Conservation (phyloP, 2,888 invertebrate genomes). For the Tipula helvola region DNA sequence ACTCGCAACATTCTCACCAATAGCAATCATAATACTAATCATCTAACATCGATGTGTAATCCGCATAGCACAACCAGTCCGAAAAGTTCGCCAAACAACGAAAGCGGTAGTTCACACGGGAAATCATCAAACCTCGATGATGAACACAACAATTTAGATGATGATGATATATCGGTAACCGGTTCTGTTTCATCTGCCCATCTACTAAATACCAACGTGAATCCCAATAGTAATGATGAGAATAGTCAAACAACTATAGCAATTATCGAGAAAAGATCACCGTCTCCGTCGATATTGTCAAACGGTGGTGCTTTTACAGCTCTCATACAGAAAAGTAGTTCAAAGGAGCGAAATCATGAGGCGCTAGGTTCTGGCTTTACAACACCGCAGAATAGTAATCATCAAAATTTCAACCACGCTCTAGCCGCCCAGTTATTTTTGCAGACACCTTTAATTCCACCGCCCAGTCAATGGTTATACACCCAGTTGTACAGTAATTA, state of each 20-base stretch:
- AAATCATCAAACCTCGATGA: conserved; percentile 35
- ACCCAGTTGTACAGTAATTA: conserved; percentile 58
- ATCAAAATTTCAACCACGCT: conserved; percentile 42
- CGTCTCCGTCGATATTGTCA: conserved; percentile 17
- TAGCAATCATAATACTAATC: not conserved
- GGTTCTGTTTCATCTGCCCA: conserved; percentile 40
- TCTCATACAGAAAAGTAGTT: conserved; percentile 30
- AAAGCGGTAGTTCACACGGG: conserved; percentile 19
- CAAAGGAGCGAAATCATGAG: conserved; percentile 30
- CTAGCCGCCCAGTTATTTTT: conserved; percentile 60
- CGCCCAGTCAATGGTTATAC: conserved; percentile 66
- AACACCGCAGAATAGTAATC: conserved; percentile 25
- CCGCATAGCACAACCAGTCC: conserved; percentile 63
- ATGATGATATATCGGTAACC: conserved; percentile 35
- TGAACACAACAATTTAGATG: conserved; percentile 32
- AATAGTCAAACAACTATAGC: conserved; percentile 29
- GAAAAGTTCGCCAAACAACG: conserved; percentile 41
- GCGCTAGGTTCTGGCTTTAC: conserved; percentile 30
- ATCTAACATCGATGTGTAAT: conserved; percentile 30
- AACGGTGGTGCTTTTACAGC: conserved; percentile 33
- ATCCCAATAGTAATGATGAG: conserved; percentile 25
- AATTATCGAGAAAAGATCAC: conserved; percentile 18
- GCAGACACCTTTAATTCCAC: conserved; percentile 60
- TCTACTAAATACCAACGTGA: conserved; percentile 25
- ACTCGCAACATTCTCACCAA: not conserved